Evolutionary conservation across 2,113 vertebrate species (phyloP).

Genomic region (Isichthys henryi): DNA sequence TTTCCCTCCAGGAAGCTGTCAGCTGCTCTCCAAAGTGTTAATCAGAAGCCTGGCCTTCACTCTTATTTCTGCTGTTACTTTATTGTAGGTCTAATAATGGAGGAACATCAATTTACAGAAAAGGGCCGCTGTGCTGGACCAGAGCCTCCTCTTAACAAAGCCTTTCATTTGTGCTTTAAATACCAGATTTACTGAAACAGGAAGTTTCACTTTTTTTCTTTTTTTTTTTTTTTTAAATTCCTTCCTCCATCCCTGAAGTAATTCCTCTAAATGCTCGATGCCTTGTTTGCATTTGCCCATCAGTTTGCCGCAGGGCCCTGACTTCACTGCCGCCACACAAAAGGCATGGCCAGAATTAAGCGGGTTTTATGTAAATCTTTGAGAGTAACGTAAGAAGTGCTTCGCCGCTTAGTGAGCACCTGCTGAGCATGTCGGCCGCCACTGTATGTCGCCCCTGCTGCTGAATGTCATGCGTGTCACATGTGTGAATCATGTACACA

Average conservation of each 20-base stretch:
- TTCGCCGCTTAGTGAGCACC: not conserved
- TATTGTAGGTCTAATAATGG: not conserved
- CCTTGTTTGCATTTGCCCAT: not conserved
- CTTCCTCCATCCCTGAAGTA: not conserved
- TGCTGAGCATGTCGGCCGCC: not conserved
- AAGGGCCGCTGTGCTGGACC: not conserved
- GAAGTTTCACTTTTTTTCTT: not conserved
- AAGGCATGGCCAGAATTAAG: not conserved
- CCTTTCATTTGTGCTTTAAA: not conserved
- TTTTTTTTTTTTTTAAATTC: not conserved
- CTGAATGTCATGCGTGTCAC: not conserved
- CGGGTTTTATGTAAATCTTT: not conserved
- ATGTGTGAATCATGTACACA: not conserved
- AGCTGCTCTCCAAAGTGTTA: not conserved
- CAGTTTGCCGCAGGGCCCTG: not conserved
- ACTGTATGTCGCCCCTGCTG: no score
- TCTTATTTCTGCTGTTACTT: not conserved
- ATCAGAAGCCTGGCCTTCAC: not conserved
- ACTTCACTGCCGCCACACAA: not conserved
- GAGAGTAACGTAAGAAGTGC: no score
- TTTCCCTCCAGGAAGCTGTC: not conserved
- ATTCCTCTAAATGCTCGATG: not conserved
- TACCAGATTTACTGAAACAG: not conserved
- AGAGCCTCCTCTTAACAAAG: not conserved
- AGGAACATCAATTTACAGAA: not conserved